phyloP scores from a whole-genome alignment of 2,113 vertebrate species.

The Actenoides hombroni region DNA sequence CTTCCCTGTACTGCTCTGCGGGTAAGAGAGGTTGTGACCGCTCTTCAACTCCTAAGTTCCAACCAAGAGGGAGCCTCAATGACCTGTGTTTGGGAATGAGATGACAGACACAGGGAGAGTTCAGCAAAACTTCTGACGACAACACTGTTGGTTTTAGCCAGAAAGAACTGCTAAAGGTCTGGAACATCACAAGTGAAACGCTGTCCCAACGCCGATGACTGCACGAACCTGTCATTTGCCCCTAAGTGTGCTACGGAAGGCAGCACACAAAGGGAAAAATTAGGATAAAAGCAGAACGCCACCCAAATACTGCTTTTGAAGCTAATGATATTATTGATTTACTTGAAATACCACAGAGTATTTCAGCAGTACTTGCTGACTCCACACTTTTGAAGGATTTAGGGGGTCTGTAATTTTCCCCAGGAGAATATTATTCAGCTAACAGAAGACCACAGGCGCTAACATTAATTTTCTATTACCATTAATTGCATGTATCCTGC shows the following conservation, averaged over 20 bases:
- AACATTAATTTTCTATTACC: constrained; percentile 55
- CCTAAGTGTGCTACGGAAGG: background rate
- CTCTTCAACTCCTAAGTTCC: background rate
- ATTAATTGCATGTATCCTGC: constrained; percentile 27
- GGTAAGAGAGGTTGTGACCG: background rate
- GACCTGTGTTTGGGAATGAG: rapidly evolving
- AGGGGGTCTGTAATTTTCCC: constrained; percentile 47
- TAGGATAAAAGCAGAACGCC: background rate
- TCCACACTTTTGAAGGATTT: constrained; percentile 32
- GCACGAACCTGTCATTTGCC: background rate
- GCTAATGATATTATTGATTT: constrained; percentile 42
- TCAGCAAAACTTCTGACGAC: background rate
- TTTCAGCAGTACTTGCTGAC: constrained; percentile 48
- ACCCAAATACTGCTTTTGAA: constrained; percentile 8
- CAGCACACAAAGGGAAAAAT: background rate
- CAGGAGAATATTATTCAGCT: constrained; percentile 43
- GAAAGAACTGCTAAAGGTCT: background rate
- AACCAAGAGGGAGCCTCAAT: background rate
- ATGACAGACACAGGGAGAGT: background rate
- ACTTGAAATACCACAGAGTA: constrained; percentile 40
- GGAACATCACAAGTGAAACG: background rate
- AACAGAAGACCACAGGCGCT: constrained; percentile 23
- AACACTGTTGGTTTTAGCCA: background rate
- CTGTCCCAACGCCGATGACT: background rate
- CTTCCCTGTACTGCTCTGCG: background rate